A percentile compares a stretch with the other conserved stretches of the same genome.
phyloP scores from a whole-genome alignment of 2,888 invertebrate species.

The Autographa gamma region DNA sequence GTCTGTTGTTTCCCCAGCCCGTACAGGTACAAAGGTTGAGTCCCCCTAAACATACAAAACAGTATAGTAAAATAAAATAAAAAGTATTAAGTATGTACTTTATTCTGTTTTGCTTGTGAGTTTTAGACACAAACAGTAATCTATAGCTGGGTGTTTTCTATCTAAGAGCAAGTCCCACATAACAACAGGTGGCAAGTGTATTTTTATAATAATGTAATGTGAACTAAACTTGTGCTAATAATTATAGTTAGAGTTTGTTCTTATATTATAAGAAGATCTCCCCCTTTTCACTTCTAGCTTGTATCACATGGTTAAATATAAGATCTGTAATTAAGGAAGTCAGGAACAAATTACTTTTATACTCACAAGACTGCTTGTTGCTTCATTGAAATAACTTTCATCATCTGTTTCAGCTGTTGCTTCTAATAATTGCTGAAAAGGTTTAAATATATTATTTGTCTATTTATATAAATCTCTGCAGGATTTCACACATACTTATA shows the following conservation, averaged over 20 bases:
- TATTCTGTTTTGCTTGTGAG: too few species aligned
- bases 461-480: not conserved
- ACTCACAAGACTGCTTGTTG: constrained; percentile 90
- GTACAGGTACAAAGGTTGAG: constrained; percentile 97
- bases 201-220: too few species aligned
- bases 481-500: too few species aligned
- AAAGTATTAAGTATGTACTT: too few species aligned
- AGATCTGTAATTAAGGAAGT: not conserved
- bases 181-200: too few species aligned
- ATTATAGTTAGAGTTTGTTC: too few species aligned
- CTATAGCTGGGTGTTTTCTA: too few species aligned
- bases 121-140: too few species aligned
- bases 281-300: too few species aligned
- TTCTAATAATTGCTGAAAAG: constrained; percentile 88
- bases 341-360: not conserved
- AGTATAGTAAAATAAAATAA: not conserved
- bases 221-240: too few species aligned
- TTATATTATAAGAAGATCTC: too few species aligned
- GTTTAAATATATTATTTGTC: constrained; percentile 12
- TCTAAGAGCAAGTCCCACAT: too few species aligned
- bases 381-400: constrained; percentile 93
- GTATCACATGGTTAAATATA: not conserved
- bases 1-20: constrained; percentile 91
- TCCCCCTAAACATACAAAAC: constrained; percentile 91
- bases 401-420: constrained; percentile 94